These are phyloP conservation scores for Scaptomyza pallida DNA, from an alignment of 1,140 invertebrate genomes.

Conservation along the genomic window DNA sequence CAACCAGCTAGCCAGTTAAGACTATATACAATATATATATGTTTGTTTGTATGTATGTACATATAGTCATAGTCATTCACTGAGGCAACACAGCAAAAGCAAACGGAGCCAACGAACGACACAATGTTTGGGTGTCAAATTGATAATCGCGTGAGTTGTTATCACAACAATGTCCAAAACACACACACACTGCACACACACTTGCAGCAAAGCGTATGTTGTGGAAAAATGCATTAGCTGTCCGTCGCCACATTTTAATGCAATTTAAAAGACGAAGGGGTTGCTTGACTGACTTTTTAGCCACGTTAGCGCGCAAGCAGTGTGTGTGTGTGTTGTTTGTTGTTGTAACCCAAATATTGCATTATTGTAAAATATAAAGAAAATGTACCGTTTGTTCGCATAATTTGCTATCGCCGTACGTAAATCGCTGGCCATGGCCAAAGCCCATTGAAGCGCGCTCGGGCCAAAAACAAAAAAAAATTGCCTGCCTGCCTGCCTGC, in stretches of 20 bases:
- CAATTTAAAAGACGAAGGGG: constrained; percentile 59
- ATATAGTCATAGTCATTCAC: constrained; percentile 36
- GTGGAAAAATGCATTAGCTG: constrained; percentile 62
- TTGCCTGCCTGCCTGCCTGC: constrained; percentile 15
- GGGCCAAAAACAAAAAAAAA: constrained; percentile 42
- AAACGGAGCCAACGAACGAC: constrained; percentile 40
- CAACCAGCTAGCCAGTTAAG: constrained; percentile 26
- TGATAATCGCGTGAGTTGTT: constrained; percentile 81
- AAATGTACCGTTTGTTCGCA: constrained; percentile 76
- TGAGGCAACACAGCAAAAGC: constrained; percentile 18
- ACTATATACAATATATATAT: neutral
- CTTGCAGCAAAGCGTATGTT: constrained; percentile 39
- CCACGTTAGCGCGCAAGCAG: constrained; percentile 4
- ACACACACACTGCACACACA: constrained; percentile 20
- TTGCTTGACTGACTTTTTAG: constrained; percentile 22
- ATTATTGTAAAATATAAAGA: constrained; percentile 43
- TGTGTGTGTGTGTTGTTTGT: constrained; percentile 13
- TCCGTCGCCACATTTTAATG: constrained; percentile 68
- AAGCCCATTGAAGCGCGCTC: constrained; percentile 74
- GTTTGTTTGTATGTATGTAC: too few relatives aligned
- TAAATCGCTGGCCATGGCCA: constrained; percentile 64
- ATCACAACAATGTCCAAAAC: constrained; percentile 65
- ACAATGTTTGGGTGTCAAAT: constrained; percentile 77
- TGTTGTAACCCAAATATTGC: constrained; percentile 74
- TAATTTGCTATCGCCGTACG: constrained; percentile 70